Percentiles rank a stretch among this genome's conserved stretches.
phyloP scores from a whole-genome alignment of 2,797 vertebrate species.

The Pangasius macronema region DNA sequence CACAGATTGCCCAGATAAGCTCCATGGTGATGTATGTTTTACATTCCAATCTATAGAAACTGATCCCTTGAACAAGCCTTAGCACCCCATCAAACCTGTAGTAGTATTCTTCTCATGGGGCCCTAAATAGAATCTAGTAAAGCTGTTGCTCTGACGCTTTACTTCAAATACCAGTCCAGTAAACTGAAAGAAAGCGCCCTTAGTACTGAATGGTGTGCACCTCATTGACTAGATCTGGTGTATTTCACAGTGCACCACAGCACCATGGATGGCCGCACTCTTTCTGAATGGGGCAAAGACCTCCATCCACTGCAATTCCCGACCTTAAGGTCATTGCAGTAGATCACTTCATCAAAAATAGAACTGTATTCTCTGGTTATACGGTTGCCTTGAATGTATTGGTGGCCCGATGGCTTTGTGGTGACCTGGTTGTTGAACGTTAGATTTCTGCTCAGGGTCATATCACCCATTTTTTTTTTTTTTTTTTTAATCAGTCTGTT shows the following conservation, averaged over 20 bases:
- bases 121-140: not conserved
- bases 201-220: not conserved
- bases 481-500: not conserved
- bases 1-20: not conserved
- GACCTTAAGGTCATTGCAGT: not conserved
- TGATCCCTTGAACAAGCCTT: not conserved
- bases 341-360: not conserved
- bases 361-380: not conserved
- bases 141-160: not conserved
- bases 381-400: not conserved
- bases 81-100: too few relatives aligned
- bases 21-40: not conserved
- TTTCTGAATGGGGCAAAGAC: not conserved
- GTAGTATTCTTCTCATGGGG: not conserved
- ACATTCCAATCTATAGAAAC: not conserved
- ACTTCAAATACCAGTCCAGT: not conserved
- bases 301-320: too few relatives aligned
- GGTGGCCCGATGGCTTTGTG: not conserved
- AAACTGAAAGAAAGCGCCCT: not conserved
- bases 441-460: not conserved
- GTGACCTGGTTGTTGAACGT: not conserved
- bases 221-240: not conserved
- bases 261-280: not conserved
- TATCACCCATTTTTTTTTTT: not conserved
- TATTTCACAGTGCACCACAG: not conserved